Percentiles rank a stretch among this genome's conserved stretches.
phyloP scores from a whole-genome alignment of 2,113 vertebrate species.

The Ailurus styani region DNA sequence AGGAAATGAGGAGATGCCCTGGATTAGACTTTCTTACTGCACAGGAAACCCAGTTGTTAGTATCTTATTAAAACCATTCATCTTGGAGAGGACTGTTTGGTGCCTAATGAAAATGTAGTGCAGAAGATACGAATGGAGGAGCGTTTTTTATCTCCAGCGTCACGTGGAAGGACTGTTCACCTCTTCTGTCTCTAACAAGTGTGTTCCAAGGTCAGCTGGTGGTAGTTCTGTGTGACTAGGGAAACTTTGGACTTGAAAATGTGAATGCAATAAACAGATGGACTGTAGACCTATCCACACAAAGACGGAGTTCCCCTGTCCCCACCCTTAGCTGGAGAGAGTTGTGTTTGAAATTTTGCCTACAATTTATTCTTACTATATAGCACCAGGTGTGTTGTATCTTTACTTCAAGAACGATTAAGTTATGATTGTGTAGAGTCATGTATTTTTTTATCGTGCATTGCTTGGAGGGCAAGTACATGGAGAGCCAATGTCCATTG shows the following conservation, averaged over 20 bases:
- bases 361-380: neutral
- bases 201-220: neutral
- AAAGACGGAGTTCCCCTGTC: neutral
- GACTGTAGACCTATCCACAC: too few relatives aligned
- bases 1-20: neutral
- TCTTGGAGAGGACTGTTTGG: neutral
- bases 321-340: neutral
- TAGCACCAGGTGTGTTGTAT: neutral
- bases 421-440: neutral
- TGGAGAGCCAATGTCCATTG: neutral
- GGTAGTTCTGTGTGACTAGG: neutral
- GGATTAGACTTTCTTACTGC: neutral
- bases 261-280: neutral
- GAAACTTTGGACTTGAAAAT: neutral
- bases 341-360: neutral
- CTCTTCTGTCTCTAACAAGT: neutral
- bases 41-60: neutral
- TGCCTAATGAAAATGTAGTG: neutral
- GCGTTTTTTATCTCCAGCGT: neutral
- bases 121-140: neutral
- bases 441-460: neutral
- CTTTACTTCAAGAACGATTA: neutral
- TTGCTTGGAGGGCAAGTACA: neutral
- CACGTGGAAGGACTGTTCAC: neutral
- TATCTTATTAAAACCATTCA: slow-evolving; percentile 9